Evolutionary conservation across 2,888 invertebrate species (phyloP).

Genomic region (Pachliopta kotzebuea): DNA sequence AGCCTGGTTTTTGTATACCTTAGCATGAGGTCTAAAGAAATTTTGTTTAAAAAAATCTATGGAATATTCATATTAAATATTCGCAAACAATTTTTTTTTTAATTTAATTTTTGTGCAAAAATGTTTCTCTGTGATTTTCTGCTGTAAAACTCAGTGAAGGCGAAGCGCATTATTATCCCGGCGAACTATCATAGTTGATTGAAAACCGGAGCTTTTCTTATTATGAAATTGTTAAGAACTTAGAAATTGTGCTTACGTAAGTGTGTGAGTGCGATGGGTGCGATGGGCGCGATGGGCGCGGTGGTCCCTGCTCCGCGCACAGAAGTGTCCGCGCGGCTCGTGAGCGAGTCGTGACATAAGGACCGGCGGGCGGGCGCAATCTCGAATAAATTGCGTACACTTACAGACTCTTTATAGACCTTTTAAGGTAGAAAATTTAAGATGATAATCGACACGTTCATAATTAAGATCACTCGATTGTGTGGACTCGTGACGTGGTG

Average conservation of each 20-base stretch:
- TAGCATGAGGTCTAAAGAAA: no score
- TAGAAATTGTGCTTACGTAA: slow-evolving; percentile 46
- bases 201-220: slow-evolving; percentile 30
- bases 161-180: not conserved
- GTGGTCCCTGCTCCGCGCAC: slow-evolving; percentile 45
- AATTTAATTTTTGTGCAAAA: not conserved
- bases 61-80: no score
- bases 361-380: slow-evolving; percentile 61
- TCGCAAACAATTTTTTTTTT: not conserved
- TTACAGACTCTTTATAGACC: slow-evolving; percentile 77
- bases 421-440: slow-evolving; percentile 77
- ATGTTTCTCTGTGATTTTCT: not conserved
- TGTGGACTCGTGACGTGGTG: slow-evolving; percentile 68
- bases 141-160: not conserved
- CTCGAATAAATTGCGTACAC: slow-evolving; percentile 76
- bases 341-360: slow-evolving; percentile 70
- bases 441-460: slow-evolving; percentile 79
- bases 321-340: slow-evolving; percentile 65
- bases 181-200: slow-evolving; percentile 18
- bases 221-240: slow-evolving; percentile 36
- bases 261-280: slow-evolving; percentile 48
- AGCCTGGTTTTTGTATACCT: no score
- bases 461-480: slow-evolving; percentile 77
- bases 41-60: no score
- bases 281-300: slow-evolving; percentile 52